Conservation (phyloP, 2,113 vertebrate species). For the Motacilla alba region DNA sequence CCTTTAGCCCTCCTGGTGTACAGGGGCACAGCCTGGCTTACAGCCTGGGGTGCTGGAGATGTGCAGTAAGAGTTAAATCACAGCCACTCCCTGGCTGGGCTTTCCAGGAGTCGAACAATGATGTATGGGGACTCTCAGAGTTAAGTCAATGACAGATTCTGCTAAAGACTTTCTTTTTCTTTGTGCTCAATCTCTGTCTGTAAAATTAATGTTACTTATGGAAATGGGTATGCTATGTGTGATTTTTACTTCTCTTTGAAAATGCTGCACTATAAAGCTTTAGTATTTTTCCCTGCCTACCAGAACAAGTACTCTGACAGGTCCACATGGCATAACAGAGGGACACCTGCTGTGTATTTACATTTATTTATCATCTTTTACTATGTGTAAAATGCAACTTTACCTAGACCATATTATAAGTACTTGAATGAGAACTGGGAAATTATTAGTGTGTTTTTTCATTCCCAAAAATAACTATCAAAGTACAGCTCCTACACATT, state of each 20-base stretch:
- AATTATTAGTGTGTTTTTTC: neutral
- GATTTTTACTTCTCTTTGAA: neutral
- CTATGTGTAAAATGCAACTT: neutral
- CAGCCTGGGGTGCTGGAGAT: neutral
- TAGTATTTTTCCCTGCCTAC: neutral
- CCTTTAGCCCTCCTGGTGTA: neutral
- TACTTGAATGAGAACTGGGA: neutral
- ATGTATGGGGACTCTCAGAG: neutral
- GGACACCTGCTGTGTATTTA: neutral
- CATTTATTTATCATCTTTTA: neutral
- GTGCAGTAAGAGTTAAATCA: neutral
- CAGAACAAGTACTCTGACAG: neutral
- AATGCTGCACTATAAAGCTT: neutral
- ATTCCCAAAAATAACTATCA: neutral
- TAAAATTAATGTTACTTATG: neutral
- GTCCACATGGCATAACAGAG: neutral
- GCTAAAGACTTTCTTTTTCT: neutral
- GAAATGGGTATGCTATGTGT: neutral
- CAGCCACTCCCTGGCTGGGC: neutral
- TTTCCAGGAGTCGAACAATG: neutral
- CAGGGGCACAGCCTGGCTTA: neutral
- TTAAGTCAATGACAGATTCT: neutral
- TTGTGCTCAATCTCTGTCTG: neutral
- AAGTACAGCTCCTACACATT: neutral
- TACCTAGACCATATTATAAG: neutral